Conservation (phyloP, 2,113 vertebrate species). For the Hydropotes inermis region DNA sequence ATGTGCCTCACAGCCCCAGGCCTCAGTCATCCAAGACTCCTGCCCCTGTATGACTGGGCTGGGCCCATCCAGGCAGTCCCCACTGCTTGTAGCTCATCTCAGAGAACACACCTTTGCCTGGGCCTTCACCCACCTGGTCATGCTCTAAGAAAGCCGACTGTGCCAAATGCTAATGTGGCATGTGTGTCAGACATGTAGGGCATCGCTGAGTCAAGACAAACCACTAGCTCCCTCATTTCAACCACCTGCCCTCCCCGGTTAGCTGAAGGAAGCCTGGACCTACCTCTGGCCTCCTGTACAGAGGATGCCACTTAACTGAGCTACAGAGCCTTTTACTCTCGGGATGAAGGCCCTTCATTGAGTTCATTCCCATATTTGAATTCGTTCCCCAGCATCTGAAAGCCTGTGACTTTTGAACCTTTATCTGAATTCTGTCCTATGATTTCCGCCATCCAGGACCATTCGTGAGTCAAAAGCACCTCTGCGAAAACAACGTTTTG, state of each 20-base stretch:
- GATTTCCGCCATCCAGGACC: background rate
- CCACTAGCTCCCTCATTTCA: background rate
- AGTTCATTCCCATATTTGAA: background rate
- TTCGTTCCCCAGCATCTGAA: background rate
- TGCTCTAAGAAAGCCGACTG: background rate
- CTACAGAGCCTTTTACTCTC: background rate
- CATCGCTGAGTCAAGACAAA: background rate
- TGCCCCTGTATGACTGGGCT: background rate
- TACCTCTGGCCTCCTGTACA: background rate
- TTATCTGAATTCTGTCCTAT: constrained; percentile 15
- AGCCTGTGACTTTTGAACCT: background rate
- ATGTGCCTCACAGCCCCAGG: background rate
- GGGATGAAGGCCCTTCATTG: background rate
- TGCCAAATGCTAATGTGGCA: background rate
- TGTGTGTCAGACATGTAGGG: background rate
- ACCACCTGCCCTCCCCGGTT: background rate
- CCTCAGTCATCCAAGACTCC: background rate
- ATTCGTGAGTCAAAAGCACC: background rate
- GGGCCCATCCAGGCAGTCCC: background rate
- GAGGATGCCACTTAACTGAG: background rate
- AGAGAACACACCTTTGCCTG: background rate
- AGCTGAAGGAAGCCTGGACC: background rate
- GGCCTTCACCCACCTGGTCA: background rate
- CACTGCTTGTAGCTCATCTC: background rate
- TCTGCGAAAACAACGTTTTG: constrained; percentile 31